These are phyloP conservation scores for Hemicrepidius hirtus DNA, from an alignment of 2,888 invertebrate genomes.

Conservation along the genomic window DNA sequence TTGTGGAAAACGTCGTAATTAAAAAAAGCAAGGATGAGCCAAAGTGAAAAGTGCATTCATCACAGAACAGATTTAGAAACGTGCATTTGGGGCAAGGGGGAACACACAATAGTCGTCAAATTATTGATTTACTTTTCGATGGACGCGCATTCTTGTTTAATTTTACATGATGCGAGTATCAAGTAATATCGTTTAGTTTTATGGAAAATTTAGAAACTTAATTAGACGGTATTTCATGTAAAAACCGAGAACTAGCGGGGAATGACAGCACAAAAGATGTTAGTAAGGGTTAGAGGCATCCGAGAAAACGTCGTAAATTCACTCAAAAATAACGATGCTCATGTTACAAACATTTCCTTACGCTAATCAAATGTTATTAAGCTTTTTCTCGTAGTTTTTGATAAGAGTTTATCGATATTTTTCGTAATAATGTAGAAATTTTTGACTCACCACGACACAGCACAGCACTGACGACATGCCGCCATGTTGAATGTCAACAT, in stretches of 20 bases:
- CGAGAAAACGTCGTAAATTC: slow-evolving; percentile 46
- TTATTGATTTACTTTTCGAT: slow-evolving; percentile 68
- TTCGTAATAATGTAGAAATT: slow-evolving; percentile 53
- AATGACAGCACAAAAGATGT: slow-evolving; percentile 65
- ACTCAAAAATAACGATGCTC: slow-evolving; percentile 1
- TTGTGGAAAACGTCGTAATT: not conserved
- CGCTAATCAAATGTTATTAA: slow-evolving; percentile 14
- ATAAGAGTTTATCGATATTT: slow-evolving; percentile 60
- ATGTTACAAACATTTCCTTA: slow-evolving; percentile 6
- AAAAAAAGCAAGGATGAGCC: not conserved
- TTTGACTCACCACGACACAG: slow-evolving; percentile 94
- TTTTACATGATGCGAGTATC: slow-evolving; percentile 11
- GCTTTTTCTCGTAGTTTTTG: slow-evolving; percentile 61
- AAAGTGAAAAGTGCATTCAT: slow-evolving; percentile 26
- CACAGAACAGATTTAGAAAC: slow-evolving; percentile 56
- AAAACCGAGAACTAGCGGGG: slow-evolving; percentile 47
- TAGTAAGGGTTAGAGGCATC: slow-evolving; percentile 58
- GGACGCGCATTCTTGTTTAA: slow-evolving; percentile 38
- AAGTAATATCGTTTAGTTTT: not conserved
- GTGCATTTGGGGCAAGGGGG: slow-evolving; percentile 64
- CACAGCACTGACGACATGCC: slow-evolving; percentile 97
- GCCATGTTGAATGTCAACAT: slow-evolving; percentile 94
- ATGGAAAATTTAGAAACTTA: not conserved
- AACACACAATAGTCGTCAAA: slow-evolving; percentile 65
- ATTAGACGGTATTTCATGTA: slow-evolving; percentile 4